phyloP scores from a whole-genome alignment of 1,140 invertebrate genomes.

The Maniola jurtina region DNA sequence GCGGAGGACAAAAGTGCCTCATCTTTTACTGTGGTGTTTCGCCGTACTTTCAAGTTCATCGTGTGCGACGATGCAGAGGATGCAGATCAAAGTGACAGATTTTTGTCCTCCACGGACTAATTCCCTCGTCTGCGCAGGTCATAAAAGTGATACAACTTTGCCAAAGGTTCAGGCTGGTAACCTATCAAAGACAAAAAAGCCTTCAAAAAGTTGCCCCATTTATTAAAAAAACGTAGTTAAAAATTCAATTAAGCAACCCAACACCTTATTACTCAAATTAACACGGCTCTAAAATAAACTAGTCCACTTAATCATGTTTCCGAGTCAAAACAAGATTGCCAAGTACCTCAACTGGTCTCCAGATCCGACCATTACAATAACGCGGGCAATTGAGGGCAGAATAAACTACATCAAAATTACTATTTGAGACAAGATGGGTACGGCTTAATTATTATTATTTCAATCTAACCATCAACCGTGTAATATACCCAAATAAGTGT shows the following conservation, averaged over 20 bases:
- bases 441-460: conserved; percentile 67
- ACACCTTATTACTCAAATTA: conserved; percentile 13
- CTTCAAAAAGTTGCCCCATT: too few relatives aligned
- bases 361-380: conserved; percentile 21
- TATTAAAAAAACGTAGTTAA: neutral
- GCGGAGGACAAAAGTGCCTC: too few relatives aligned
- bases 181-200: too few relatives aligned
- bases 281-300: conserved; percentile 12
- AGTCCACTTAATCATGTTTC: conserved; percentile 17
- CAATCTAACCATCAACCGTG: conserved; percentile 36
- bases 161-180: neutral
- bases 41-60: too few relatives aligned
- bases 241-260: conserved; percentile 10
- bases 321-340: conserved; percentile 12
- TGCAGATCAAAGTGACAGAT: too few relatives aligned
- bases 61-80: too few relatives aligned
- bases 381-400: conserved; percentile 34
- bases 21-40: too few relatives aligned
- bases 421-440: conserved; percentile 42
- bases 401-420: conserved; percentile 40
- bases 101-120: too few relatives aligned
- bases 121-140: too few relatives aligned
- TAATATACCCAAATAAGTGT: neutral
- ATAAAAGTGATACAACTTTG: too few relatives aligned
- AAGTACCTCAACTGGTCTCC: conserved; percentile 9